phyloP scores from a whole-genome alignment of 1,140 invertebrate genomes.

The Venustaconcha ellipsiformis region DNA sequence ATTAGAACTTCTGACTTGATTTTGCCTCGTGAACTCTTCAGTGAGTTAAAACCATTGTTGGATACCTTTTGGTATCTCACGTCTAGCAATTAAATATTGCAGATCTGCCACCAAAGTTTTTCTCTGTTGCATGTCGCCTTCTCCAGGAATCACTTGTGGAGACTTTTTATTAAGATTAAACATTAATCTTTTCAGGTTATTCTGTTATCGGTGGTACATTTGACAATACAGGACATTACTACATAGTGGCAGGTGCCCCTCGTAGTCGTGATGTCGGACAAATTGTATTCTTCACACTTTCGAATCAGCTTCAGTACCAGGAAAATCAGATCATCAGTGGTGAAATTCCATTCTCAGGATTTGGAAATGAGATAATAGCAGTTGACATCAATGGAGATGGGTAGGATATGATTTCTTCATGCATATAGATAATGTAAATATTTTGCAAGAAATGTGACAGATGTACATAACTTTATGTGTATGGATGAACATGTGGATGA shows the following conservation, averaged over 20 bases:
- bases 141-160: too few relatives aligned
- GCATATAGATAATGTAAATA: too few relatives aligned
- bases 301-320: constrained; percentile 32
- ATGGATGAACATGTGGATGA: too few relatives aligned
- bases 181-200: constrained; percentile 39
- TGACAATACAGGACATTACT: constrained; percentile 62
- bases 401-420: constrained; percentile 23
- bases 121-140: too few relatives aligned
- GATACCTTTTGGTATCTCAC: not conserved
- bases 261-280: constrained; percentile 77
- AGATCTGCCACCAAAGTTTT: not conserved
- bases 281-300: constrained; percentile 83
- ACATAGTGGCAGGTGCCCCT: constrained; percentile 95
- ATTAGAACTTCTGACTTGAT: too few relatives aligned
- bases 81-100: not conserved
- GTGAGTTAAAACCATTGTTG: too few relatives aligned
- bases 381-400: constrained; percentile 93
- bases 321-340: constrained; percentile 43
- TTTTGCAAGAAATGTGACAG: too few relatives aligned
- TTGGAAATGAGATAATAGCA: constrained; percentile 89
- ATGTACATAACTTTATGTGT: too few relatives aligned
- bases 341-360: constrained; percentile 91
- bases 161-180: too few relatives aligned
- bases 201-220: constrained; percentile 46
- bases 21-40: too few relatives aligned